Evolutionary conservation across 2,888 invertebrate genomes (phyloP), one percentile per base, ranked within the genome.

Genomic region (Aphrophora alni): DNA sequence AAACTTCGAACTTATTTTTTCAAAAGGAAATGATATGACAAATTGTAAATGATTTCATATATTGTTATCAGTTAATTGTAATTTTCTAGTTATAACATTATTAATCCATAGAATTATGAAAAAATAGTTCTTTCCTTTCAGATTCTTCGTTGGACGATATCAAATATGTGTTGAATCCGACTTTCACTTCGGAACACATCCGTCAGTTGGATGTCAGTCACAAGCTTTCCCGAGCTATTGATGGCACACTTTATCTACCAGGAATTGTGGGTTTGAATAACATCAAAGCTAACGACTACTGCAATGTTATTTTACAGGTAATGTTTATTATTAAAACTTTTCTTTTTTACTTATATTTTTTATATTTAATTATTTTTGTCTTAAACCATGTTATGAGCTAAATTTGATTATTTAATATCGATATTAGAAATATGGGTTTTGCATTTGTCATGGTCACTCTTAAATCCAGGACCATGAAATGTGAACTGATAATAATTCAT

Each of bases 221-320:
- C 8, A 98, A 97, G 88, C 91, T 96, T 89, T 97, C 96, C 0
- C 91, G 99, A 86, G 98, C 99, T 0, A 98, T 97, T 84, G 98
- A 99, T 89, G 98, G 98, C 12, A 96, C 97, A 0, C 93, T 98
- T 87, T 99, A 99, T 88, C 93, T 97, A 87, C 99, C 99, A 2
- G 99, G 98, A 80, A 98, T 99, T 86, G 98, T 99, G 25, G 98
- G 98, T 0, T 91, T 99, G 75, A 99, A 99, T 87, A 99, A 99
- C 88, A 99, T 99, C 85, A 99, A 99, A 89, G 98, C 98, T 3
- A 99, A 99, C 89, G 99, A 99, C 89, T 99, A 99, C 88, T 99
- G 99, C 88, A 99, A 99, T 90, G 99, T 99, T 74, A 96, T 99
- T 80, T 90, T 99, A 79, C 97, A 97, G 92, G 97, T 96, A 89